phyloP scores from a whole-genome alignment of 2,113 vertebrate genomes.

The Chiloscyllium plagiosum region DNA sequence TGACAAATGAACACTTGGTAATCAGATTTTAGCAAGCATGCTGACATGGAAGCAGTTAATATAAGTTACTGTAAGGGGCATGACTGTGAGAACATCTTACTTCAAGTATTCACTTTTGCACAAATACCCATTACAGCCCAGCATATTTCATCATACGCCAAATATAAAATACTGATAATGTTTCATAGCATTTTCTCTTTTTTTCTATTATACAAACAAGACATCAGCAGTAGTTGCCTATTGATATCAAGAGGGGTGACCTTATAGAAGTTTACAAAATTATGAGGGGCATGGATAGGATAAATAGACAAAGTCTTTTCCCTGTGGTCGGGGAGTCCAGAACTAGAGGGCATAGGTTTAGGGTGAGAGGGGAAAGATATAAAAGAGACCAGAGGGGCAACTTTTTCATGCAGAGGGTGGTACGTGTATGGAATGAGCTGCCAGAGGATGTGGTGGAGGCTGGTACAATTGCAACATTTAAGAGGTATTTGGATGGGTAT shows the following conservation, averaged over 20 bases:
- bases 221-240: neutral
- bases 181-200: neutral
- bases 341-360: no score
- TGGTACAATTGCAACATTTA: no score
- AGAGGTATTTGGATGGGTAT: no score
- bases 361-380: no score
- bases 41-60: neutral
- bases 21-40: neutral
- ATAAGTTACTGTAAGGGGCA: neutral
- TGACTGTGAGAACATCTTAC: neutral
- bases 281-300: no score
- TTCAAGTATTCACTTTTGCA: neutral
- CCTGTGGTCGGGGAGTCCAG: no score
- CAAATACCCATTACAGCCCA: neutral
- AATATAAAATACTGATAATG: neutral
- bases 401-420: no score
- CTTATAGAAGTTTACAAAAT: no score
- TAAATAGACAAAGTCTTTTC: no score
- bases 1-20: neutral
- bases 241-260: neutral
- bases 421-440: no score
- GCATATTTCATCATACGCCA: neutral
- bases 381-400: no score
- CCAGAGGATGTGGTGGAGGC: no score
- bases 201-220: neutral